Base-by-base conservation (phyloP, 2,113 vertebrate species). In the Crotophaga sulcirostris region DNA sequence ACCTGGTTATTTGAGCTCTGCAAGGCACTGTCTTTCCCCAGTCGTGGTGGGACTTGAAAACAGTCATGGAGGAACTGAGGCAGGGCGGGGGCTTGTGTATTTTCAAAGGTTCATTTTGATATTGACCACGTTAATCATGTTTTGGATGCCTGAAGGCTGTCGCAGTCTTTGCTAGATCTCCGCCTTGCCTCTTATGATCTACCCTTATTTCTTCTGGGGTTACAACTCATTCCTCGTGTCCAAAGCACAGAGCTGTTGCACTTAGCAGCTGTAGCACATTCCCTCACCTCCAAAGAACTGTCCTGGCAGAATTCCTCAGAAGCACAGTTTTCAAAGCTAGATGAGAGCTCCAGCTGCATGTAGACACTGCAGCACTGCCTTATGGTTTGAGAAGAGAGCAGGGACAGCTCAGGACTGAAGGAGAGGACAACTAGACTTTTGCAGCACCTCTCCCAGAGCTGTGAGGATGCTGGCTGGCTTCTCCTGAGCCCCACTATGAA, bases 71-170 rank as follows among this genome's bases (percentile, higher is more conserved):
- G 60, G 49, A 76, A 54, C 33, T 3, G 38, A 75, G 38, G 70
- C 20, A 51, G 7, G 33, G 62, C 11, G 73, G 33, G n/a, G 83
- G n/a, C 14, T 10, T 31, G 8, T 15, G 33, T n/a, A 18, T 76
- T 94, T 83, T 36, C 66, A 80, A 87, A 89, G n/a, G 58, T 49
- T 81, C 15, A 12, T 78, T 78, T 75, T 55, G 44, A n/a, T 82
- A 38, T 16, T 40, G 56, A n/a, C 26, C 52, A 33, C 10, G 26
- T 69, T 38, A 64, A 42, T 20, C 12, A 11, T 0, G 1, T 33
- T 87, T 78, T 36, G 11, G 49, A 21, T 40, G 62, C 23, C 68
- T 63, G 62, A 58, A 18, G 20, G 42, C 38, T 59, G 16, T n/a
- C 52, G 75, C 44, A 51, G 62, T 17, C 47, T 72, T 82, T 55